Conservation (phyloP, 2,113 vertebrate species). For the Malaclemys terrapin region DNA sequence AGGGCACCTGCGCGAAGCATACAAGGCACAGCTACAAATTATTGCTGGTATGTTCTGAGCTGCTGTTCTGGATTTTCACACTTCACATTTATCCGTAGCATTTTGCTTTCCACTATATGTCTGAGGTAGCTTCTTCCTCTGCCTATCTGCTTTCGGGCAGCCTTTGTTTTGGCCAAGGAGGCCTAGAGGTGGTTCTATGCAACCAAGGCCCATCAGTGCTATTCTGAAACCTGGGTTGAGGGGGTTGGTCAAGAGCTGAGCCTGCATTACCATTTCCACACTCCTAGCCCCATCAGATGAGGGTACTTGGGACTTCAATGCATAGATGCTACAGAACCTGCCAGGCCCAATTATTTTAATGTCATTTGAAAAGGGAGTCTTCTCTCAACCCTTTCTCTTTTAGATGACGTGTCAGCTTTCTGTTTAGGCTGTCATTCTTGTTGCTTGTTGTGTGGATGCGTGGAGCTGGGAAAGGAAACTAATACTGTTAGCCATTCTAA, state of each 20-base stretch:
- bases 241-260: fast-evolving
- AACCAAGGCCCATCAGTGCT: background rate
- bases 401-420: background rate
- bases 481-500: background rate
- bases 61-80: background rate
- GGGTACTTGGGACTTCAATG: background rate
- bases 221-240: fast-evolving
- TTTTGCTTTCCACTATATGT: background rate
- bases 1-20: background rate
- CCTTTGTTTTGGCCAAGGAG: background rate
- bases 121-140: background rate
- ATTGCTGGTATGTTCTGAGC: background rate
- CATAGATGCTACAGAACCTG: background rate
- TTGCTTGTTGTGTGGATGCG: background rate
- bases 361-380: background rate
- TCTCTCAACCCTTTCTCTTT: background rate
- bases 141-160: background rate
- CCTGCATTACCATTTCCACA: background rate
- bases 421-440: background rate
- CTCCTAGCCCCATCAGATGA: background rate
- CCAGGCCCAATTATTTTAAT: background rate
- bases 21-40: background rate
- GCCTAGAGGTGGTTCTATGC: background rate
- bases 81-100: background rate
- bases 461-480: background rate